Conservation (phyloP, 2,797 vertebrate genomes). For the Centroberyx gerrardi region DNA sequence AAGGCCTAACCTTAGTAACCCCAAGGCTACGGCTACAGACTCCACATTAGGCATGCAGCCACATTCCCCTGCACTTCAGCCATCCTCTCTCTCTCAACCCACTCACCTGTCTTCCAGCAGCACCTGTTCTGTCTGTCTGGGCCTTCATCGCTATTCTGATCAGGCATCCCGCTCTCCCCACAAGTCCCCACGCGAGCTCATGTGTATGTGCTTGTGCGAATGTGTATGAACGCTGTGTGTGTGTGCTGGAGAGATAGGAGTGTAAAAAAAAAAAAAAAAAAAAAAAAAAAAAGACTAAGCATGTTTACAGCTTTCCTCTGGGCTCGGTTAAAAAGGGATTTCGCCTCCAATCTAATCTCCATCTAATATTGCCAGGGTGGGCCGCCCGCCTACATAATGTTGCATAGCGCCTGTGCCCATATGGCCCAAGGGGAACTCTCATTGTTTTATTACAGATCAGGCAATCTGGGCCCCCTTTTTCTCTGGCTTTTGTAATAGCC, state of each 20-base stretch:
- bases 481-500: conserved; percentile 58
- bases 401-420: conserved; percentile 63
- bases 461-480: conserved; percentile 64
- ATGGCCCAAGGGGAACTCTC: conserved; percentile 70
- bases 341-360: conserved; percentile 80
- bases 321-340: conserved; percentile 77
- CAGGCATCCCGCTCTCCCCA: conserved; percentile 60
- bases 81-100: conserved; percentile 47
- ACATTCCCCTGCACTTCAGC: conserved; percentile 67
- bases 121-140: conserved; percentile 70
- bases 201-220: conserved; percentile 47
- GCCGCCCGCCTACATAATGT: conserved; percentile 71
- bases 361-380: conserved; percentile 75
- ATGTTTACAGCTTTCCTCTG: conserved; percentile 82
- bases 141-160: conserved; percentile 78
- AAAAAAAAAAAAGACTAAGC: conserved; percentile 39
- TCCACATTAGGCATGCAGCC: conserved; percentile 73
- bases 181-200: conserved; percentile 57
- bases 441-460: conserved; percentile 80
- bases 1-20: conserved; percentile 67
- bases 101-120: conserved; percentile 75
- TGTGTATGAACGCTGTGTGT: conserved; percentile 39
- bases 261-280: neutral
- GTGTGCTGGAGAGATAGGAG: conserved; percentile 20
- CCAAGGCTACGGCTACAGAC: conserved; percentile 49